These are phyloP conservation scores for Cyprinodon variegatus DNA, from an alignment of 2,113 vertebrate species.

Conservation along the genomic window DNA sequence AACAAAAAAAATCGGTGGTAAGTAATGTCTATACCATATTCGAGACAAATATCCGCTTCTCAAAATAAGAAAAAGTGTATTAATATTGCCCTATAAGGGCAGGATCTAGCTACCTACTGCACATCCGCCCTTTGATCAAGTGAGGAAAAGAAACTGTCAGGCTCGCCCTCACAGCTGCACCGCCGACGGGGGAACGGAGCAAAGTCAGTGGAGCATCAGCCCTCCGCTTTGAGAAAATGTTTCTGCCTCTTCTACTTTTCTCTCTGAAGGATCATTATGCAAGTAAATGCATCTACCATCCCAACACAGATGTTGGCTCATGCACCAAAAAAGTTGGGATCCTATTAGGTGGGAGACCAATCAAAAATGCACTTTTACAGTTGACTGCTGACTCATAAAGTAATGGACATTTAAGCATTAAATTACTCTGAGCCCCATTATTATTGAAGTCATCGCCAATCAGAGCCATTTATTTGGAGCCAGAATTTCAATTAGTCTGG, in stretches of 20 bases:
- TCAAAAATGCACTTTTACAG: constrained; percentile 16
- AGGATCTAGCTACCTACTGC: neutral
- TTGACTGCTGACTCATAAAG: constrained; percentile 51
- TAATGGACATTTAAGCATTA: constrained; percentile 35
- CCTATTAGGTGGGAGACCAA: neutral
- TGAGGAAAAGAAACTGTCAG: neutral
- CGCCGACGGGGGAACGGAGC: neutral
- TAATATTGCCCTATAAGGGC: neutral
- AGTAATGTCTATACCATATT: neutral
- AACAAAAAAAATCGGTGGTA: too few relatives aligned
- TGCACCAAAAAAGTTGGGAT: neutral
- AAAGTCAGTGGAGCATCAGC: neutral
- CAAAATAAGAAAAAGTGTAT: neutral
- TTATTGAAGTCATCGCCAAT: constrained; percentile 71
- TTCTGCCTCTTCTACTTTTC: neutral
- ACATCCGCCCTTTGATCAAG: neutral
- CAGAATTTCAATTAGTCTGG: constrained; percentile 73
- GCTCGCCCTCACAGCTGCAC: neutral
- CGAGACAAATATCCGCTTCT: neutral
- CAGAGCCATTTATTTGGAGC: constrained; percentile 62
- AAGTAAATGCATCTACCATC: neutral
- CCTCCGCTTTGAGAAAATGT: neutral
- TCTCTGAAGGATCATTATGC: neutral
- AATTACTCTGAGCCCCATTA: constrained; percentile 62
- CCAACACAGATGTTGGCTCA: neutral